Base-by-base conservation (phyloP, 2,888 invertebrate genomes). In the Heliconius sara region DNA sequence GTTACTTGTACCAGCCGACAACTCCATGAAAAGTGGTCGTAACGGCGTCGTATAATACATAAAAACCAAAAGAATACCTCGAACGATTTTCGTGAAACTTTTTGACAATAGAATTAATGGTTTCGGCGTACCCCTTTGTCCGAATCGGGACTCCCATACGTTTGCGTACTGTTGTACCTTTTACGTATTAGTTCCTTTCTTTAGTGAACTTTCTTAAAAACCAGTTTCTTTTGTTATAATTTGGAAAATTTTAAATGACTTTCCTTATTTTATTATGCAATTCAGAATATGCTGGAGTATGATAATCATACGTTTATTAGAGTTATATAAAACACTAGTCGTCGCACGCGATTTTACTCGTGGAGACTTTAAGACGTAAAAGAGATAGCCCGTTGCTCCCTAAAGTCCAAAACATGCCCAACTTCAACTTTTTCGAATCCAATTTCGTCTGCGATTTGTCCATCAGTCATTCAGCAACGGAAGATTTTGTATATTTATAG, bases 21-120 rank as follows among this genome's bases (percentile, higher is more conserved):
- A 80, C 57, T 67, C 79, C 81, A 83, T 81, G 84, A 84, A 85
- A 86, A 84, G 84, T 84, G 79, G 66, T 76, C 79, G 74, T 47
- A 65, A 57, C 80, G 77, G 78, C 80, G 47, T 47, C 47, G 47
- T 47, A 47, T 16, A 47, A 79, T 79, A 85, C 84, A 86, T 84
- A 86, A 86, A 86, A 85, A 83, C 83, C 82, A 73, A 84, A 47
- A 83, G 84, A 84, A 83, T 79, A 83, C 78, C 68, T 80, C 66
- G 83, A 82, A 81, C 82, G 81, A 80, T 84, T 84, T 84, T 83
- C 83, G 84, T 83, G 83, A 82, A 84, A 81, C 83, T 83, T 82
- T 83, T 77, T 77, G 77, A 85, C 84, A 86, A 86, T 82, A 83
- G 83, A 83, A 85, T 84, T 83, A 85, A 85, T 84, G 85, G 84